phyloP scores from a whole-genome alignment of 2,888 invertebrate species.

The Eudasyphora cyanicolor region DNA sequence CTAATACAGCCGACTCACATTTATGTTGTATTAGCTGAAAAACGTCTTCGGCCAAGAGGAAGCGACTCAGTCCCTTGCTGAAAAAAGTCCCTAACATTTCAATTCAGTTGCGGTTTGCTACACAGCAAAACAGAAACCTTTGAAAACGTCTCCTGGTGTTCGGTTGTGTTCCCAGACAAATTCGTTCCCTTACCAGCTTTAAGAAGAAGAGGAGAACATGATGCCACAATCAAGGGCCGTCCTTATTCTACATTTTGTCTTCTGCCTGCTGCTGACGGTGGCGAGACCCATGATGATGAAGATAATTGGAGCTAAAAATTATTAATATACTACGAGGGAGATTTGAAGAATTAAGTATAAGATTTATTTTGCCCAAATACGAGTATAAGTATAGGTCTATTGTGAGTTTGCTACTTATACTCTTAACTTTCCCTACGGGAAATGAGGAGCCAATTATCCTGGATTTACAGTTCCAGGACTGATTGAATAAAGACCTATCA shows the following conservation, averaged over 20 bases:
- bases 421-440: too few relatives aligned
- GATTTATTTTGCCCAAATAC: too few relatives aligned
- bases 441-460: too few relatives aligned
- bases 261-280: neutral
- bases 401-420: too few relatives aligned
- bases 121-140: neutral
- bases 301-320: neutral
- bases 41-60: conserved; percentile 36
- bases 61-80: neutral
- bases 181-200: too few relatives aligned
- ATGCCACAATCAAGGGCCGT: neutral
- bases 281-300: neutral
- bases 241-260: neutral
- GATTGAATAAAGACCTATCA: too few relatives aligned
- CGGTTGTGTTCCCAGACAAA: too few relatives aligned
- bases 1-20: conserved; percentile 33
- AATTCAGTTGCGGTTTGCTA: neutral
- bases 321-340: neutral
- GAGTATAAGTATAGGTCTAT: too few relatives aligned
- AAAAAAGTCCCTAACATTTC: neutral
- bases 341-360: neutral
- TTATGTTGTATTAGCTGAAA: conserved; percentile 66
- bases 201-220: neutral
- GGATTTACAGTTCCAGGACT: too few relatives aligned
- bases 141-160: neutral